A percentile compares a stretch with the other conserved stretches of the same genome.
Evolutionary conservation across 92 coral and sea anemone genomes (phyloP).

Genomic region (Heteractis magnifica): DNA sequence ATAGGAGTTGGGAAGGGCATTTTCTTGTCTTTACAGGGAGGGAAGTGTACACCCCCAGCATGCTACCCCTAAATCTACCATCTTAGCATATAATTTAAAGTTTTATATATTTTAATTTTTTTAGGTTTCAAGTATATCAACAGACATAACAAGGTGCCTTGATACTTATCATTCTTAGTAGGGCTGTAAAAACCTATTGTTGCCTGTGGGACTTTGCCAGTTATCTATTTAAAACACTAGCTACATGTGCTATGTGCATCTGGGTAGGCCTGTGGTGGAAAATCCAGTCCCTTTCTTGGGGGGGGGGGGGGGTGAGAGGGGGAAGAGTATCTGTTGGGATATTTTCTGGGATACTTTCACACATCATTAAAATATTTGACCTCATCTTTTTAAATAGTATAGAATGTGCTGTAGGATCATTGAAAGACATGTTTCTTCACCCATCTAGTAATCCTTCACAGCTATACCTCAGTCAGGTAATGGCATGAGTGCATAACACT

Average conservation of each 20-base stretch:
- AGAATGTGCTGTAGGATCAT: constrained; percentile 87
- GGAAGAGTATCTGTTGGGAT: no score
- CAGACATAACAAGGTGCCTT: constrained; percentile 52
- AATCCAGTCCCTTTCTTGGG: no score
- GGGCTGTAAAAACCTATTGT: background rate
- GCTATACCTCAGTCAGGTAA: constrained; percentile 75
- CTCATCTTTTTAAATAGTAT: constrained; percentile 44
- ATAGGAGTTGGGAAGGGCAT: no score
- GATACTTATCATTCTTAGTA: background rate
- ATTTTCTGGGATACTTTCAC: background rate
- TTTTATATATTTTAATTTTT: background rate
- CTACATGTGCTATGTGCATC: no score
- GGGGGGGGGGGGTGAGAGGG: no score
- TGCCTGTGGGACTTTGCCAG: background rate
- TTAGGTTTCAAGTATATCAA: constrained; percentile 47
- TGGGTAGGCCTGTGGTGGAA: no score
- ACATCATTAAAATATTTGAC: background rate
- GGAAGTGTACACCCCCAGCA: no score
- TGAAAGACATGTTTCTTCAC: constrained; percentile 80
- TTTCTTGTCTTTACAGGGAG: no score
- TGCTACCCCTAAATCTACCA: no score
- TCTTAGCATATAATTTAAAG: background rate
- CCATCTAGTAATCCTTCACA: constrained; percentile 69
- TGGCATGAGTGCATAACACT: background rate
- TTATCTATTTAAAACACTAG: no score